Conservation (phyloP, 2,797 vertebrate genomes). For the Brachymystax lenok region DNA sequence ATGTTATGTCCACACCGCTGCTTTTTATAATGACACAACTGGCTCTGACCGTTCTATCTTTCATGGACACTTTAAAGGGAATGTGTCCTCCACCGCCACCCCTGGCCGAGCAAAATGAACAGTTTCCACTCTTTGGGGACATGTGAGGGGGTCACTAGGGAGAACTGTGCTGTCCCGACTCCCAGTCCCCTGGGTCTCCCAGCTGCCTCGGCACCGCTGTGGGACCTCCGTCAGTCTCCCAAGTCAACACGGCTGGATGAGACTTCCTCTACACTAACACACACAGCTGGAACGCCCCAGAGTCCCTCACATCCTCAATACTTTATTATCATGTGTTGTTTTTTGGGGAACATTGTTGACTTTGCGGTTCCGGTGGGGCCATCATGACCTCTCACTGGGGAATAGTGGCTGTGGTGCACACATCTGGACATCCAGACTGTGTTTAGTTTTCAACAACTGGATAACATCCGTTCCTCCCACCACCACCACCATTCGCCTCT, state of each 20-base stretch:
- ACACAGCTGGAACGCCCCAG: constrained; percentile 44
- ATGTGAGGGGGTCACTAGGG: constrained; percentile 50
- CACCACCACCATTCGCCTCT: constrained; percentile 8
- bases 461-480: constrained; percentile 11
- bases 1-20: too few relatives aligned
- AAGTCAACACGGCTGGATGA: constrained; percentile 57
- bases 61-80: background rate
- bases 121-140: background rate
- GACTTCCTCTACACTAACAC: constrained; percentile 24
- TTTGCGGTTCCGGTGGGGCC: constrained; percentile 19
- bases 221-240: background rate
- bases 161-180: constrained; percentile 44
- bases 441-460: constrained; percentile 43
- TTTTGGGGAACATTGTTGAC: constrained; percentile 38
- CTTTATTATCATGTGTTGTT: constrained; percentile 6
- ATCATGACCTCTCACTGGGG: background rate
- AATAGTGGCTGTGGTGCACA: constrained; percentile 42
- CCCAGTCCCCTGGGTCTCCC: constrained; percentile 24
- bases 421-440: constrained; percentile 78
- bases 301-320: background rate
- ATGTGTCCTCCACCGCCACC: background rate
- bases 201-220: constrained; percentile 40
- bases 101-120: background rate
- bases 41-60: background rate
- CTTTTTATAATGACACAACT: background rate